Base-by-base conservation (phyloP, 2,113 vertebrate species). In the Oncorhynchus nerka region DNA sequence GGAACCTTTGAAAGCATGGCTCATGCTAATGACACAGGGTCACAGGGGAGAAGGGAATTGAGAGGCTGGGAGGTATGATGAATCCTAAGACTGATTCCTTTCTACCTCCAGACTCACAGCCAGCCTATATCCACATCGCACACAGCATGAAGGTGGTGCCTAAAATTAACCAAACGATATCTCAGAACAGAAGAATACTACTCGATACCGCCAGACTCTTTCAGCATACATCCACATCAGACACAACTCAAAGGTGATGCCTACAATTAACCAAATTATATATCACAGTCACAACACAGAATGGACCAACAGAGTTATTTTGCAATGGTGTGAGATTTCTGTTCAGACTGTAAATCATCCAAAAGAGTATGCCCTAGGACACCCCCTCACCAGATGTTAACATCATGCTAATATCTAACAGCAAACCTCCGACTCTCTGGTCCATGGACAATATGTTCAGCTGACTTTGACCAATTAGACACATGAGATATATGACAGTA, bases 381-480 rank as follows among this genome's bases (percentile, higher is more conserved):
- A 68, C 16, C 15, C 67, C 49, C 70, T 76, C 73, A 70, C 71
- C 64, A 77, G 68, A 70, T 81, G 81, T 80, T 68, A 83, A 80
- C 76, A 86, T 15, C 34, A 66, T 83, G 82, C 83, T 82, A 78
- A 80, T 89, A 81, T 76, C 68, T 61, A 71, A 83, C 49, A 30
- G 70, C 59, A 19, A 68, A 73, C 64, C n/a, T 22, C 59, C 34
- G 34, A 30, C 32, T n/a, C 62, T 68, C 74, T 79, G 78, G 19
- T 81, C 81, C 75, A 26, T 80, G 84, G 82, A 83, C 86, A 86
- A 86, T 86, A 84, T 68, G 82, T 78, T 77, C 77, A 79, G 70
- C 83, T 75, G 85, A 87, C 89, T 91, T 86, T 92, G 88, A 93
- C 85, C 86, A 91, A 93, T 93, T 86, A 90, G 89, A 91, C 79